phyloP scores from a whole-genome alignment of 2,888 invertebrate species.

The Meta bourneti region DNA sequence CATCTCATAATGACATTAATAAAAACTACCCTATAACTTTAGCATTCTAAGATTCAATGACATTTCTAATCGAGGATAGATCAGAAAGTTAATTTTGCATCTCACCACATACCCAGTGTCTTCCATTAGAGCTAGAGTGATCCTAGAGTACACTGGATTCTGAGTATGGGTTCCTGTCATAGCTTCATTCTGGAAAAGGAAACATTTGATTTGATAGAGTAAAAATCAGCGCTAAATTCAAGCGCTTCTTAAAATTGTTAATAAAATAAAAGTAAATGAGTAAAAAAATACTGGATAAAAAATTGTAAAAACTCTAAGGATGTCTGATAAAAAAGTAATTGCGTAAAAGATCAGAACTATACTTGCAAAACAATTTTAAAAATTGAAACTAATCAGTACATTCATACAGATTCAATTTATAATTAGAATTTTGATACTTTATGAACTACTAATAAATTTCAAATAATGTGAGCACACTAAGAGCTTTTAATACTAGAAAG shows the following conservation, averaged over 20 bases:
- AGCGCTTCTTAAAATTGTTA: conserved; percentile 73
- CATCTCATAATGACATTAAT: background rate
- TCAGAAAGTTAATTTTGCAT: background rate
- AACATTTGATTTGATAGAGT: background rate
- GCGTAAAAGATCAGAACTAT: no score
- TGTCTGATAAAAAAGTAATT: no score
- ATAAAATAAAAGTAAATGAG: background rate
- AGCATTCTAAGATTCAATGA: no score
- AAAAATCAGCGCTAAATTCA: background rate
- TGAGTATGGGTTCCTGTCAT: conserved; percentile 99
- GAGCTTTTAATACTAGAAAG: no score
- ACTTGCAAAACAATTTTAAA: no score
- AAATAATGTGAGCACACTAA: no score
- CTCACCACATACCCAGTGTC: conserved; percentile 91
- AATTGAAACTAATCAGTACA: no score
- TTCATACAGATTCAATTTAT: no score
- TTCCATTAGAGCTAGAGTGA: conserved; percentile 97
- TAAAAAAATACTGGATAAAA: background rate
- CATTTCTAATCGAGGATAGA: no score
- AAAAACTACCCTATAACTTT: no score
- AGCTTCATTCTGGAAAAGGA: conserved; percentile 90
- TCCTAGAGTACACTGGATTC: conserved; percentile 96
- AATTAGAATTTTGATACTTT: no score
- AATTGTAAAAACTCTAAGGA: background rate
- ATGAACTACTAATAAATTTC: no score